Conservation (phyloP, 2,888 invertebrate species). For the Ernsta delagoae region DNA sequence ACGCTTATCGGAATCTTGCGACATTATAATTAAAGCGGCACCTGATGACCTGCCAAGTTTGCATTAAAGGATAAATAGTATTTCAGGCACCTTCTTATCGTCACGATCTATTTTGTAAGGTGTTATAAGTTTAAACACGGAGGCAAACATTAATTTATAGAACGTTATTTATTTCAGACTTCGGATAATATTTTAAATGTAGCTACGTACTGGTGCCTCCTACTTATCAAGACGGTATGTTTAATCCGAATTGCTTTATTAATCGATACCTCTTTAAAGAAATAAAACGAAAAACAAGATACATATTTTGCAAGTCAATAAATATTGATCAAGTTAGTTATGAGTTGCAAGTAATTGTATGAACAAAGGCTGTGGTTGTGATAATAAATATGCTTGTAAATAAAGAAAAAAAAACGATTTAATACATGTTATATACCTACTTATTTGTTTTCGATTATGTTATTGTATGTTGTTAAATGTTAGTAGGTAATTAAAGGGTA, state of each 20-base stretch:
- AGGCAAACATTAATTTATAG: conserved; percentile 39
- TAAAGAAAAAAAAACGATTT: too few relatives aligned
- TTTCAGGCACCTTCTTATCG: conserved; percentile 43
- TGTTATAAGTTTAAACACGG: conserved; percentile 40
- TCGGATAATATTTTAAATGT: conserved; percentile 8
- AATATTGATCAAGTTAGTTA: background rate
- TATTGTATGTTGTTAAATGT: too few relatives aligned
- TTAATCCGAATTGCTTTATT: conserved; percentile 12
- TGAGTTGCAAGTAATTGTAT: background rate
- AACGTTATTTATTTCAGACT: conserved; percentile 34
- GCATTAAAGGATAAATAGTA: conserved; percentile 43
- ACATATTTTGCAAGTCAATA: background rate
- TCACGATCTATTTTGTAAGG: conserved; percentile 43
- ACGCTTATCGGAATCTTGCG: conserved; percentile 39
- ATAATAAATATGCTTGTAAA: too few relatives aligned
- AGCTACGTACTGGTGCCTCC: background rate
- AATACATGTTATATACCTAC: too few relatives aligned
- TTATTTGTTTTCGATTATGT: too few relatives aligned
- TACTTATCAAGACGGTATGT: background rate
- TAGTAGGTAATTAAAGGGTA: too few relatives aligned
- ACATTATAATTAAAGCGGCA: conserved; percentile 49
- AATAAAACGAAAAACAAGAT: background rate
- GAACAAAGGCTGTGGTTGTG: too few relatives aligned
- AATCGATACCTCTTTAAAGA: conserved; percentile 6
- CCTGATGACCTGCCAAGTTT: conserved; percentile 45